Conservation (phyloP, 2,113 vertebrate genomes). For the Phodopus roborovskii region DNA sequence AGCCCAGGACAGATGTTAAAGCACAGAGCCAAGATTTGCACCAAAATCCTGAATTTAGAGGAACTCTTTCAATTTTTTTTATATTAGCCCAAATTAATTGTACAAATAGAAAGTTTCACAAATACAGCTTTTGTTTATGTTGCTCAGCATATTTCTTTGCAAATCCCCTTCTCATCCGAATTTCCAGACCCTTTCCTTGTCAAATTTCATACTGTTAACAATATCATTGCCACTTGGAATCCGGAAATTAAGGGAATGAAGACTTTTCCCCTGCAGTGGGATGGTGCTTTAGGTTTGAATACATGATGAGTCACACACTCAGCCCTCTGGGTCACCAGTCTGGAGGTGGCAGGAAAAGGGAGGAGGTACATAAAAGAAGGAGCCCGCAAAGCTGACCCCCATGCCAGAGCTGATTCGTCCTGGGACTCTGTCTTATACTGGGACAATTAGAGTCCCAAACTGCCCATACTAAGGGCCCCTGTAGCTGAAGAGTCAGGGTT, state of each 20-base stretch:
- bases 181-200: background rate
- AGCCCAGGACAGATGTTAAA: background rate
- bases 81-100: background rate
- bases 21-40: background rate
- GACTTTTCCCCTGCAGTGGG: slow-evolving; percentile 10
- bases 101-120: background rate
- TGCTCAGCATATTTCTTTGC: background rate
- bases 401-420: background rate
- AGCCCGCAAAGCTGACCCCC: background rate
- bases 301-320: slow-evolving; percentile 65
- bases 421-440: background rate
- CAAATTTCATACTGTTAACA: slow-evolving; percentile 5
- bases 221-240: slow-evolving; percentile 31
- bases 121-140: background rate
- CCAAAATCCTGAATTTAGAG: background rate
- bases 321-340: slow-evolving; percentile 71
- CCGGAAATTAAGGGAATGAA: background rate
- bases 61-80: background rate
- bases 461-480: background rate
- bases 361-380: background rate
- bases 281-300: slow-evolving; percentile 27
- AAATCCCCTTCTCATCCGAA: background rate
- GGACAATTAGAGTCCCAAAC: background rate
- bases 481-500: background rate
- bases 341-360: background rate